These are phyloP conservation scores for Phoenicopterus ruber DNA, from an alignment of 2,113 vertebrate genomes.

Conservation along the genomic window DNA sequence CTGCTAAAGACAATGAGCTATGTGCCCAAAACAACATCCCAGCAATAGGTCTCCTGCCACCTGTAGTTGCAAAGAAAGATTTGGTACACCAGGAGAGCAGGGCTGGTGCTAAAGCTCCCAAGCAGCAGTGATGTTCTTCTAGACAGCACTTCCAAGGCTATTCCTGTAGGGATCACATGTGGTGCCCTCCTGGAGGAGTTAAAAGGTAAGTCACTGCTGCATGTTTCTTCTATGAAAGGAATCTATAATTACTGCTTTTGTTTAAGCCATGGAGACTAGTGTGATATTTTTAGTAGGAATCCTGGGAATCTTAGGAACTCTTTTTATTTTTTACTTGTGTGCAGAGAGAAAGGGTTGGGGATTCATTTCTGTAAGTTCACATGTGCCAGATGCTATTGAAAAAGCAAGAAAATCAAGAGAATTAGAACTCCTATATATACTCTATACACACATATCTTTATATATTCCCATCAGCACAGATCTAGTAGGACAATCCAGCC, in stretches of 20 bases:
- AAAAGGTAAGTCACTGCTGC: constrained; percentile 61
- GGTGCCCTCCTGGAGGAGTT: constrained; percentile 52
- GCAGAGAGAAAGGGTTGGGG: not conserved
- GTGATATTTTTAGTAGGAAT: not conserved
- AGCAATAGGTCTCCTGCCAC: not conserved
- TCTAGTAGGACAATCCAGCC: not conserved
- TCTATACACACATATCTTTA: not conserved
- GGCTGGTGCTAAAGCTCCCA: constrained; percentile 18
- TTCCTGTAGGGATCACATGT: not conserved
- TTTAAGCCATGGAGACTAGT: not conserved
- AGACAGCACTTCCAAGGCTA: not conserved
- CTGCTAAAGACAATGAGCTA: constrained; percentile 14
- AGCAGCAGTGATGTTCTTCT: not conserved
- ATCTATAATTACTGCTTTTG: not conserved
- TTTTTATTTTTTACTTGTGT: not conserved
- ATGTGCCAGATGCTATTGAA: not conserved
- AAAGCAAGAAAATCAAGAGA: not conserved
- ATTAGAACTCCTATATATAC: not conserved
- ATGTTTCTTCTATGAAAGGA: not conserved
- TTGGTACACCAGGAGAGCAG: constrained; percentile 51
- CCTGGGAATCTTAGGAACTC: not conserved
- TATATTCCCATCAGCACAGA: not conserved
- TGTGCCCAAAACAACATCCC: not conserved
- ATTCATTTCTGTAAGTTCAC: not conserved
- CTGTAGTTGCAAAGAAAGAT: constrained; percentile 3